phyloP scores from a whole-genome alignment of 2,888 invertebrate genomes.

The Globia sparganii region DNA sequence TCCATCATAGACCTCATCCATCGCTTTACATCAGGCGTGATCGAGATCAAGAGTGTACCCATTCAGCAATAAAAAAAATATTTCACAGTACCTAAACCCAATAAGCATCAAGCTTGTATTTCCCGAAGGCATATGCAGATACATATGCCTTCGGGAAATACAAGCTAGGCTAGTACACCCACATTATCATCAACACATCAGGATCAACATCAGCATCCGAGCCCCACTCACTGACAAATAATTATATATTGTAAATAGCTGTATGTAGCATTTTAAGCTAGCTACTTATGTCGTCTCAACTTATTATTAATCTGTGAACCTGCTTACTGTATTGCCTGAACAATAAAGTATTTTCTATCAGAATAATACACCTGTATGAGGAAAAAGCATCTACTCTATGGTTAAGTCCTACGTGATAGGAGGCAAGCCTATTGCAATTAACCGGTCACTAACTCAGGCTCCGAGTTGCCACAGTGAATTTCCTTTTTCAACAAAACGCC shows the following conservation, averaged over 20 bases:
- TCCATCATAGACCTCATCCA: too few species aligned
- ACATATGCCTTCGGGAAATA: too few species aligned
- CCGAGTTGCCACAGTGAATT: not conserved
- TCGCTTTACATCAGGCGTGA: too few species aligned
- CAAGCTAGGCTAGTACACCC: not conserved
- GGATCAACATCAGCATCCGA: not conserved
- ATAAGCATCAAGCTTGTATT: not conserved
- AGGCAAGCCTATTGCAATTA: not conserved
- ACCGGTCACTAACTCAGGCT: not conserved
- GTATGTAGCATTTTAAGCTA: not conserved
- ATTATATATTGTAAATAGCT: not conserved
- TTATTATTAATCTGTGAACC: not conserved
- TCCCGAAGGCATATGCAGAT: not conserved
- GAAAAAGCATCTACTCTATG: not conserved
- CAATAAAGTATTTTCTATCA: not conserved
- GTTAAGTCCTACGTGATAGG: not conserved
- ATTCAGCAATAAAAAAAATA: too few species aligned
- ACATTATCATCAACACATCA: not conserved
- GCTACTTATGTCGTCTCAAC: not conserved
- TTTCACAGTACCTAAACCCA: not conserved
- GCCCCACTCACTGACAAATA: not conserved
- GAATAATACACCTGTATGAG: too few species aligned
- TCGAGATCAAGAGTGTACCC: too few species aligned
- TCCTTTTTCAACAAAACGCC: conserved; percentile 14
- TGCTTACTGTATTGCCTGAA: not conserved